Evolutionary conservation across 2,888 invertebrate species (phyloP), one percentile per base, ranked within the genome.

Genomic region (Bombylius major): DNA sequence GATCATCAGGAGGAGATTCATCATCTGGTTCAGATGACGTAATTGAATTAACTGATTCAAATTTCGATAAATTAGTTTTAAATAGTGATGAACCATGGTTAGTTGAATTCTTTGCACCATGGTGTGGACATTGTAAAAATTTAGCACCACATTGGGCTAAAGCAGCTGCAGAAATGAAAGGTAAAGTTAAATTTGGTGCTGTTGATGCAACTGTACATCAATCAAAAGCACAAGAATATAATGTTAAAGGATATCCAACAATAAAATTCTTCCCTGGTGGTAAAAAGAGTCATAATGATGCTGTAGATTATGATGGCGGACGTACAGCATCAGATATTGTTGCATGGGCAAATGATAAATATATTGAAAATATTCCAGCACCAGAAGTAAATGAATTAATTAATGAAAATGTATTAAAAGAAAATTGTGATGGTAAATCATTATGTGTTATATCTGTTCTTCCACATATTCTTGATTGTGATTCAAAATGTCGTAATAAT

Each of bases 121-220:
- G 95, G 89, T 96, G 95, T 72, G 94, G 95, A 6, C 95, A 96
- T 74, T 96, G 96, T 77, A 97, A 98, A 77, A 94, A 87, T 70
- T 78, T 99, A 54, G 97, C 89, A 55, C 98, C 98, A 0, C 90
- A 96, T 62, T 99, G 97, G 97, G 89, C 89, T 12, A 84, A 87
- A 68, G 99, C 99, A 4, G 98, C 99, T 23, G 78, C 85, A 5
- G 88, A 96, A 70, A 82, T 99, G 31, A 96, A 94, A 77, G 98
- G 97, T 66, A 97, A 97, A 79, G 89, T 87, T 14, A 98, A 97
- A 77, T 71, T 99, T 23, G 99, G 97, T 58, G 96, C 97, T 5
- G 72, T 99, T 0, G 99, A 99, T 77, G 96, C 98, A 0, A 99
- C 98, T 0, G 89, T 88, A 0, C 87, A 99, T 75, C 84, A 85